Conservation (phyloP, 2,113 vertebrate species). For the Puffinus mauretanicus region DNA sequence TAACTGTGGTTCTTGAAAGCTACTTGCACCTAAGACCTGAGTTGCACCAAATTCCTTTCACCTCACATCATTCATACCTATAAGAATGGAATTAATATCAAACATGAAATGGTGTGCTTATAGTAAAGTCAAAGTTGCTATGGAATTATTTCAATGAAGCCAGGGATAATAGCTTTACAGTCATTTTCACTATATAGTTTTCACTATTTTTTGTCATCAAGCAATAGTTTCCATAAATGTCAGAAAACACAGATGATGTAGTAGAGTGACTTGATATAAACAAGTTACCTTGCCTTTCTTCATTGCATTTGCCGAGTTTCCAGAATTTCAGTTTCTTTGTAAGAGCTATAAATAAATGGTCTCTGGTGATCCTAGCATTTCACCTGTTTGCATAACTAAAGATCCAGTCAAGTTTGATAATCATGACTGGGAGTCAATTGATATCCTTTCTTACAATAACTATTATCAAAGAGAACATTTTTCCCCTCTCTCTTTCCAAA, state of each 20-base stretch:
- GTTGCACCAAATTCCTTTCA: not conserved
- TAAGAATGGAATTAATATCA: not conserved
- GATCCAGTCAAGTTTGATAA: not conserved
- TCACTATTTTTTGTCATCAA: not conserved
- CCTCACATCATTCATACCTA: not conserved
- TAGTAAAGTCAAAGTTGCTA: not conserved
- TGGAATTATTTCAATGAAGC: not conserved
- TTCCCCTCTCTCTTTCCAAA: not conserved
- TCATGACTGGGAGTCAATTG: not conserved
- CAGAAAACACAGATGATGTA: not conserved
- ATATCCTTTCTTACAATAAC: not conserved
- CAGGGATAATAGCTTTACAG: not conserved
- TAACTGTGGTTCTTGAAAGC: not conserved
- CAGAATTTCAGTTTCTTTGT: not conserved
- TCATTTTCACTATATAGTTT: not conserved
- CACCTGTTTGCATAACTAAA: not conserved
- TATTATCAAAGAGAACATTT: rapidly evolving
- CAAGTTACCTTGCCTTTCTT: not conserved
- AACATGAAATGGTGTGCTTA: not conserved
- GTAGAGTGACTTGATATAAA: not conserved
- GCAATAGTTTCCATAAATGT: not conserved
- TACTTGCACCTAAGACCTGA: not conserved
- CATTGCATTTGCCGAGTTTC: not conserved
- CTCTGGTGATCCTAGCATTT: not conserved
- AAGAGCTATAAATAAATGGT: not conserved